phyloP scores from a whole-genome alignment of 2,888 invertebrate species.

The Hartigia nigra region DNA sequence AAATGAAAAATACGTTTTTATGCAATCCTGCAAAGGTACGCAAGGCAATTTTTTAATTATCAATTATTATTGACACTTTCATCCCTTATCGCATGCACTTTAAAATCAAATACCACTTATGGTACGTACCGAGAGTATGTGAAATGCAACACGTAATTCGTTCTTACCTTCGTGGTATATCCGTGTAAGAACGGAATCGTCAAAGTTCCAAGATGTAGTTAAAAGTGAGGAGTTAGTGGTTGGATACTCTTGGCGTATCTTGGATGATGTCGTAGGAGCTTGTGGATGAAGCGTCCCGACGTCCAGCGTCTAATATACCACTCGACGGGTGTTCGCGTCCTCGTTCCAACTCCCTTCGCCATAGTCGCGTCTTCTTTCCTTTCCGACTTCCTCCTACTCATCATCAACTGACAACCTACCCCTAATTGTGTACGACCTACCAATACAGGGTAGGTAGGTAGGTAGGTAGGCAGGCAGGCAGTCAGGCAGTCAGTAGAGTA shows the following conservation, averaged over 20 bases:
- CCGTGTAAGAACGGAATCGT: not conserved
- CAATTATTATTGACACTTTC: not conserved
- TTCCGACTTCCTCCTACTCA: slow-evolving; percentile 13
- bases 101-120: not conserved
- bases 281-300: slow-evolving; percentile 55
- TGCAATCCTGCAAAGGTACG: not conserved
- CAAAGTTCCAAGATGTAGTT: not conserved
- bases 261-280: slow-evolving; percentile 35
- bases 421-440: slow-evolving; percentile 43
- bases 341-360: slow-evolving; percentile 69
- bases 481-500: slow-evolving; percentile 26
- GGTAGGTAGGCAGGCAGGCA: slow-evolving; percentile 17
- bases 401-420: slow-evolving; percentile 10
- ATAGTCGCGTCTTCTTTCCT: slow-evolving; percentile 58
- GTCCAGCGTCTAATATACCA: slow-evolving; percentile 60
- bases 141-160: not conserved
- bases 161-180: not conserved
- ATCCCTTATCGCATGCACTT: not conserved
- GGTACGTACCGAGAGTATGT: not conserved
- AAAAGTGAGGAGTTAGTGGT: not conserved
- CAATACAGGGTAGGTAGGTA: slow-evolving; percentile 8
- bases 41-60: not conserved
- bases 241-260: slow-evolving; percentile 34
- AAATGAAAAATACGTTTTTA: not conserved
- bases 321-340: slow-evolving; percentile 51